These are phyloP conservation scores for Trichogramma dendrolimi DNA, from an alignment of 2,888 invertebrate genomes.

Conservation along the genomic window DNA sequence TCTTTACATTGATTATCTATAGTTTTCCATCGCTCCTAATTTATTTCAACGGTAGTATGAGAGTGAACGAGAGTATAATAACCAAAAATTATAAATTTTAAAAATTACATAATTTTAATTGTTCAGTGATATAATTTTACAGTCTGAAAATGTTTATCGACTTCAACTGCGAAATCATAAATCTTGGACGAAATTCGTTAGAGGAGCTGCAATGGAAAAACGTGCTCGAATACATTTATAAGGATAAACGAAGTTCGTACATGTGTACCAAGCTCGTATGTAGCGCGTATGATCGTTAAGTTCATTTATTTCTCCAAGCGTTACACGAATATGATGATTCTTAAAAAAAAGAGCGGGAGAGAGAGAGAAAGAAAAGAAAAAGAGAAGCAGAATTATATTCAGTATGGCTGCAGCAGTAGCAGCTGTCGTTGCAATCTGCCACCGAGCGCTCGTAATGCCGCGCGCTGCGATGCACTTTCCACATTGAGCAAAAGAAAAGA, in stretches of 20 bases:
- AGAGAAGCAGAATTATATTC: too few species aligned
- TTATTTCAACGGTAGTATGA: too few species aligned
- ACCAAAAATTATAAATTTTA: too few species aligned
- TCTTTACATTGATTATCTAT: too few species aligned
- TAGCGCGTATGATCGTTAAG: conserved; percentile 17
- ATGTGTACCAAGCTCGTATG: conserved; percentile 2
- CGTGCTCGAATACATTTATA: not conserved
- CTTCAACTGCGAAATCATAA: too few species aligned
- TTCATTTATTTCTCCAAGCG: conserved; percentile 14
- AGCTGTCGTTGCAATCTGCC: conserved; percentile 20
- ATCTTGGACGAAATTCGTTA: too few species aligned
- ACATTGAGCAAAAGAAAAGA: conserved; percentile 18
- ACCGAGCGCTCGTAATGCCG: conserved; percentile 4
- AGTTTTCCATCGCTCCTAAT: too few species aligned
- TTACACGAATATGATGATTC: conserved; percentile 2
- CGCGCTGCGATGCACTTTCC: conserved; percentile 20
- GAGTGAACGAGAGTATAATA: too few species aligned
- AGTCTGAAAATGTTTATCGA: too few species aligned
- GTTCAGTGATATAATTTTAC: too few species aligned
- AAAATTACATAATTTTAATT: too few species aligned
- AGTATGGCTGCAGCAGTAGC: not conserved
- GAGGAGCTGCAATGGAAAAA: not conserved
- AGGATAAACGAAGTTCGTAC: not conserved
- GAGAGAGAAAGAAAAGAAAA: too few species aligned
- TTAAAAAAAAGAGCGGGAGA: not conserved